These are phyloP conservation scores for Melanotaenia maccullochi DNA, from an alignment of 2,797 vertebrate genomes.

Conservation along the genomic window DNA sequence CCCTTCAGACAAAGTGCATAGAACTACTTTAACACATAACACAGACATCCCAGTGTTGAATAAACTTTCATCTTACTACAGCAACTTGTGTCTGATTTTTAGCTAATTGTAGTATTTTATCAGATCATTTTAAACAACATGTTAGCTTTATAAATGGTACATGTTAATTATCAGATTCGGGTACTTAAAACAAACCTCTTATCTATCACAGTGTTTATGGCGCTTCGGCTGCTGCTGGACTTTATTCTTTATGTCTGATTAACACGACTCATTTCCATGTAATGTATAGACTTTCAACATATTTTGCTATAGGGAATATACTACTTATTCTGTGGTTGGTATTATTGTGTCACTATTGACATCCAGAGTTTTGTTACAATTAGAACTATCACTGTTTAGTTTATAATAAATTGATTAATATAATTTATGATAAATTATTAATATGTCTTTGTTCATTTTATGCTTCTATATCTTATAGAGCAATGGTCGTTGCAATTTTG, in stretches of 20 bases:
- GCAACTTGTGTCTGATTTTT: background rate
- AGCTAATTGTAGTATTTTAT: background rate
- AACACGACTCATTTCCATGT: conserved; percentile 8
- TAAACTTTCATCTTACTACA: background rate
- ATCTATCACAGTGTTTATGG: background rate
- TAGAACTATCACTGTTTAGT: background rate
- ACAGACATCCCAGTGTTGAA: background rate
- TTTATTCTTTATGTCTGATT: background rate
- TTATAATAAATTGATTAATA: background rate
- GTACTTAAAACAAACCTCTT: background rate
- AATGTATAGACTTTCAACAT: conserved; percentile 5
- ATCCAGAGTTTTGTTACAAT: background rate
- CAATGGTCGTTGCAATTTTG: background rate
- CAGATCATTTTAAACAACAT: background rate
- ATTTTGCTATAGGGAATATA: background rate
- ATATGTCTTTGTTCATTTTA: background rate
- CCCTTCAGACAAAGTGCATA: background rate
- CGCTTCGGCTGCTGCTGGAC: conserved; percentile 4
- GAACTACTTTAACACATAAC: background rate
- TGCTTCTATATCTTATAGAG: background rate
- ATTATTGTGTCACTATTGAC: background rate
- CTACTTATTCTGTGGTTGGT: background rate
- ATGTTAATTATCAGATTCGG: background rate
- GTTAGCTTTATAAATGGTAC: background rate
- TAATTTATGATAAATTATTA: too few species aligned